Percentiles rank a stretch among this genome's conserved stretches.
Conservation (phyloP, 2,888 invertebrate species). For the Carterocephalus palaemon region DNA sequence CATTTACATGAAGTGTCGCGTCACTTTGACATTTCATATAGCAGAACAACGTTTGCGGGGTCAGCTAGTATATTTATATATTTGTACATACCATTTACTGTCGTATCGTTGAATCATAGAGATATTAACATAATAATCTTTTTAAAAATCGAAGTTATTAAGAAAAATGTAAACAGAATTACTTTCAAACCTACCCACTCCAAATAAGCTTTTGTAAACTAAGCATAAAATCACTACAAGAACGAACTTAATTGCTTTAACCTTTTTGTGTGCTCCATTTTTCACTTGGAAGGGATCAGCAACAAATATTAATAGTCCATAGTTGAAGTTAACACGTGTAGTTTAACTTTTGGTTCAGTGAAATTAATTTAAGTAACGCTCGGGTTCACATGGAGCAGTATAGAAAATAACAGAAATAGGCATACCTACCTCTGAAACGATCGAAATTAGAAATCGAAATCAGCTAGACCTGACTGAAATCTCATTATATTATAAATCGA, state of each 20-base stretch:
- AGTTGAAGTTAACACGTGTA: conserved; percentile 6
- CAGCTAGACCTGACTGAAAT: background rate
- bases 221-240: conserved; percentile 20
- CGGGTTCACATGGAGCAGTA: background rate
- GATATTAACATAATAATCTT: too few species aligned
- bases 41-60: too few species aligned
- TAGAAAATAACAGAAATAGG: background rate
- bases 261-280: conserved; percentile 13
- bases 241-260: conserved; percentile 20
- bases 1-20: too few species aligned
- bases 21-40: too few species aligned
- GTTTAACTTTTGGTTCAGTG: too few species aligned
- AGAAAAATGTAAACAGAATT: background rate
- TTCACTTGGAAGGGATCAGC: conserved; percentile 19
- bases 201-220: background rate
- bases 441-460: too few species aligned
- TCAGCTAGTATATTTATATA: too few species aligned
- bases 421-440: background rate
- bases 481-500: too few species aligned
- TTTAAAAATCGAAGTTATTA: conserved; percentile 27
- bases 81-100: too few species aligned
- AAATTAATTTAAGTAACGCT: too few species aligned
- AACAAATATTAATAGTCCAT: background rate
- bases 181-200: conserved; percentile 9
- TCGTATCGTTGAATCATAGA: too few species aligned